Conservation (phyloP, 2,797 vertebrate species). For the Gymnopithys bicolor region DNA sequence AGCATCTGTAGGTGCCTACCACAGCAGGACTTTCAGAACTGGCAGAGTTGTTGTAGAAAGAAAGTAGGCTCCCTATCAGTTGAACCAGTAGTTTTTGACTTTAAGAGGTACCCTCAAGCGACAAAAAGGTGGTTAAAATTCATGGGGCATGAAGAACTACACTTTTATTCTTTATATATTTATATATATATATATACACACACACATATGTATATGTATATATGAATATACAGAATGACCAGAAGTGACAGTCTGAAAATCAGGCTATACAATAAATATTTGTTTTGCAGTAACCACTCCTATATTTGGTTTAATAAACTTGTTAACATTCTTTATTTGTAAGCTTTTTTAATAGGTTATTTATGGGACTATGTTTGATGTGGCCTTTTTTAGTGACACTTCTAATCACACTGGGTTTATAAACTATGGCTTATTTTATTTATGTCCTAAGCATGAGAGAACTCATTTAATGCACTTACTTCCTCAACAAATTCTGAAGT, state of each 20-base stretch:
- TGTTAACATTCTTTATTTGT: neutral
- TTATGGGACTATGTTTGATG: neutral
- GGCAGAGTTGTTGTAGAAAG: neutral
- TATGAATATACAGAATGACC: neutral
- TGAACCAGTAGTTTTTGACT: neutral
- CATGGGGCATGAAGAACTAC: neutral
- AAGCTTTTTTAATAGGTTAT: neutral
- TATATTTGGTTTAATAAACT: neutral
- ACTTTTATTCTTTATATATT: neutral
- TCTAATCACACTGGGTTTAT: neutral
- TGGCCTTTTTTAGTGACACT: neutral
- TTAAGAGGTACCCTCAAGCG: neutral
- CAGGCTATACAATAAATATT: neutral
- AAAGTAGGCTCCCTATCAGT: neutral
- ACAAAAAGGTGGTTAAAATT: neutral
- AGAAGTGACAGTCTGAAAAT: neutral
- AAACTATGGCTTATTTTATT: slow-evolving; percentile 16
- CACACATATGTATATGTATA: too few relatives aligned
- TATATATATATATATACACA: too few relatives aligned
- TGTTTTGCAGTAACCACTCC: neutral
- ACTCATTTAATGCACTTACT: neutral
- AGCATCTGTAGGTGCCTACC: neutral
- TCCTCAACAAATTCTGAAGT: neutral
- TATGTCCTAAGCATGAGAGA: neutral
- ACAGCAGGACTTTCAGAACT: neutral